Evolutionary conservation across 2,113 vertebrate genomes (phyloP).

Genomic region (Lota lota): DNA sequence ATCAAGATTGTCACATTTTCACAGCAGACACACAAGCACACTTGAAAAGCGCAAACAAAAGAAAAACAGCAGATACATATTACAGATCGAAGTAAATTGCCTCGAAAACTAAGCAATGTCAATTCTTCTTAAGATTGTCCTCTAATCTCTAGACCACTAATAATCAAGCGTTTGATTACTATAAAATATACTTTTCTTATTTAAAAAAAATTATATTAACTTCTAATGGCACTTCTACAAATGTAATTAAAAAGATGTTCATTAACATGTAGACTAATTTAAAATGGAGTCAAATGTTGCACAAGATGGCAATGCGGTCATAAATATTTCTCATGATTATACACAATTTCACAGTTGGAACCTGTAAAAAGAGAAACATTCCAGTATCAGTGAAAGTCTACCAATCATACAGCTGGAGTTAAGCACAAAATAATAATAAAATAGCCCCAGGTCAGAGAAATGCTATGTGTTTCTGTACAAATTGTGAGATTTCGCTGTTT

Average conservation of each 20-base stretch:
- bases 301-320: slow-evolving; percentile 73
- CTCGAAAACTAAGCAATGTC: slow-evolving; percentile 68
- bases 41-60: slow-evolving; percentile 67
- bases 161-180: slow-evolving; percentile 74
- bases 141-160: slow-evolving; percentile 76
- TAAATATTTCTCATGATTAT: slow-evolving; percentile 81
- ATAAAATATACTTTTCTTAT: slow-evolving; percentile 80
- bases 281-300: slow-evolving; percentile 69
- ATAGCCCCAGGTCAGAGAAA: slow-evolving; percentile 40
- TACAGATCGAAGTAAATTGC: slow-evolving; percentile 67
- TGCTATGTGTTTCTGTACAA: slow-evolving; percentile 43
- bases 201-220: slow-evolving; percentile 80
- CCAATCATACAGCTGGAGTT: slow-evolving; percentile 65
- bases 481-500: slow-evolving; percentile 41
- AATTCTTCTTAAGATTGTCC: slow-evolving; percentile 78
- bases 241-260: slow-evolving; percentile 74
- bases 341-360: slow-evolving; percentile 81
- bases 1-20: slow-evolving; percentile 83
- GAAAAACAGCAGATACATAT: slow-evolving; percentile 66
- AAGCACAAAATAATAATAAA: slow-evolving; percentile 31
- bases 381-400: slow-evolving; percentile 60
- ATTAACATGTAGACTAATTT: slow-evolving; percentile 71
- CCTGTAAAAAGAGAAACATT: slow-evolving; percentile 70
- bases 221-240: slow-evolving; percentile 84
- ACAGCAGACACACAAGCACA: slow-evolving; percentile 74